Evolutionary conservation across 2,113 vertebrate genomes (phyloP).

Genomic region (Hydrochoerus hydrochaeris): DNA sequence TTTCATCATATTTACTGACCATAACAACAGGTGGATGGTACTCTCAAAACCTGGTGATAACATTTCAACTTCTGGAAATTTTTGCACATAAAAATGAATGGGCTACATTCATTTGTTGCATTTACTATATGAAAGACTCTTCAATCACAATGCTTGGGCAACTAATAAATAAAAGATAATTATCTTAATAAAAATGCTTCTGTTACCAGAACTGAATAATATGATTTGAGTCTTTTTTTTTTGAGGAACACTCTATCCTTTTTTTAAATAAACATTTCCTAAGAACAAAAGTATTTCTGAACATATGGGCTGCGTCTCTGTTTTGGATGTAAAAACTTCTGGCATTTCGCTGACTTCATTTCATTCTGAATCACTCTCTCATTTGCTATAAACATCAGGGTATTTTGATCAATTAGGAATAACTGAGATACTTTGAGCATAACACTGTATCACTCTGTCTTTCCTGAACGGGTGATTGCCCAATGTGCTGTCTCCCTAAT

Average conservation of each 20-base stretch:
- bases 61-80: background rate
- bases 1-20: background rate
- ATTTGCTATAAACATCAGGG: slow-evolving; percentile 87
- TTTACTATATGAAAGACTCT: background rate
- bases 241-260: slow-evolving; percentile 83
- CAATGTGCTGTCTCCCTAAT: slow-evolving; percentile 68
- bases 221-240: slow-evolving; percentile 81
- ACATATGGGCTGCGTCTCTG: slow-evolving; percentile 89
- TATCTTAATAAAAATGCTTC: slow-evolving; percentile 71
- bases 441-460: slow-evolving; percentile 67
- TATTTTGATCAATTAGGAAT: slow-evolving; percentile 90
- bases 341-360: slow-evolving; percentile 89
- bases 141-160: slow-evolving; percentile 9
- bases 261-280: slow-evolving; percentile 87
- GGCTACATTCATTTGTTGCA: background rate
- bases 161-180: slow-evolving; percentile 71
- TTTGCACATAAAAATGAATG: background rate
- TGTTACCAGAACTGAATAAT: slow-evolving; percentile 76
- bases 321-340: slow-evolving; percentile 90
- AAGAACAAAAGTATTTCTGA: slow-evolving; percentile 89
- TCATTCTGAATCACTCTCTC: slow-evolving; percentile 88
- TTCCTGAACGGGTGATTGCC: slow-evolving; percentile 58
- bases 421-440: slow-evolving; percentile 86
- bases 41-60: background rate
- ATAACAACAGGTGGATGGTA: background rate